Conservation (phyloP, 2,888 invertebrate species). For the Callyntrura guangdongensis region DNA sequence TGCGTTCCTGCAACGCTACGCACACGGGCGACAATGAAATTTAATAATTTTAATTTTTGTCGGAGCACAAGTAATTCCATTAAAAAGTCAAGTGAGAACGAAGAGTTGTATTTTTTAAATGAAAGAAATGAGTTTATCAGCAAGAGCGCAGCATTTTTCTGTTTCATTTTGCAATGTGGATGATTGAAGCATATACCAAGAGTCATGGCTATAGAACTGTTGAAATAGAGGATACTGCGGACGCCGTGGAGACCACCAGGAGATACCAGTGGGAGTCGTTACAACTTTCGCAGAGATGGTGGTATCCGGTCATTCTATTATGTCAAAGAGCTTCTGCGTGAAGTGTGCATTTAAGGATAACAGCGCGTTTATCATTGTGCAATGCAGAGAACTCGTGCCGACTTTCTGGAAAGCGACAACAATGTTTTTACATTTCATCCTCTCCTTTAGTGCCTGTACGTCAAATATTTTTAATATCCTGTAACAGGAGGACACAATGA, state of each 20-base stretch:
- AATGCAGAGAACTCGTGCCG: not conserved
- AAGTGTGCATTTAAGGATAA: not conserved
- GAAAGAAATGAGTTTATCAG: constrained; percentile 64
- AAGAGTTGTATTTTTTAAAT: constrained; percentile 56
- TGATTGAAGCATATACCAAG: no score
- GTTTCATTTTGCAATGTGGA: constrained; percentile 23
- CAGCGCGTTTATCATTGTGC: not conserved
- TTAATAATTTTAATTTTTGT: constrained; percentile 71
- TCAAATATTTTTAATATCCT: not conserved
- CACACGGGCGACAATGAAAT: constrained; percentile 52
- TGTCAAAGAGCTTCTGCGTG: not conserved
- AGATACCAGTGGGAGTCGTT: not conserved
- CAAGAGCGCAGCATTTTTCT: not conserved
- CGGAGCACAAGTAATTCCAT: constrained; percentile 67
- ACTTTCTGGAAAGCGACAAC: constrained; percentile 1
- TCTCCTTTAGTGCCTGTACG: not conserved
- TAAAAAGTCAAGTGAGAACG: constrained; percentile 50
- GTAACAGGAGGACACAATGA: not conserved
- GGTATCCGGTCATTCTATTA: not conserved
- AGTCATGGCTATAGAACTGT: no score
- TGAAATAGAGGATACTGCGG: not conserved
- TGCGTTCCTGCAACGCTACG: no score
- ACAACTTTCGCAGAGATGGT: not conserved
- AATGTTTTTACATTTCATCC: not conserved
- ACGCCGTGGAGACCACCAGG: constrained; percentile 45